Conservation (phyloP, 2,113 vertebrate genomes). For the Psophia crepitans region DNA sequence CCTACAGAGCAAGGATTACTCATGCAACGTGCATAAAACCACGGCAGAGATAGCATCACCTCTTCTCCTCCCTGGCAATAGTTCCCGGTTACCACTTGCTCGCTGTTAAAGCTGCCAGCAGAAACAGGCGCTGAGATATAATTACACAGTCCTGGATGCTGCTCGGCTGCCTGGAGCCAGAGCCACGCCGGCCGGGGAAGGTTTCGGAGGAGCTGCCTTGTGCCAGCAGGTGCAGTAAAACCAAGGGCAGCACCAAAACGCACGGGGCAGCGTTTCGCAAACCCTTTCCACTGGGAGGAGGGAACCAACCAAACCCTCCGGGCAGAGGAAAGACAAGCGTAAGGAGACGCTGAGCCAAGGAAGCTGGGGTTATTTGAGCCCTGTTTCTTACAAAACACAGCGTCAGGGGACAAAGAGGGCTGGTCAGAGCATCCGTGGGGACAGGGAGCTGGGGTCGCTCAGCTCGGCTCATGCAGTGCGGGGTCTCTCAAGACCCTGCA, state of each 20-base stretch:
- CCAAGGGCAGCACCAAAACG: too few species aligned
- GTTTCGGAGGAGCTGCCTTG: neutral
- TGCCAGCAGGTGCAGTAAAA: neutral
- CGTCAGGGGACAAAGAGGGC: neutral
- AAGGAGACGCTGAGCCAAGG: neutral
- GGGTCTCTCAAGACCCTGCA: neutral
- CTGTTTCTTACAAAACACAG: neutral
- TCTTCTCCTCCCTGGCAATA: neutral
- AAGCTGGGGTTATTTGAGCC: neutral
- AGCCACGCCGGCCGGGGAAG: neutral
- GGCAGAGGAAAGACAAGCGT: neutral
- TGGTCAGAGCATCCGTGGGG: neutral
- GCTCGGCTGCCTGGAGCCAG: neutral
- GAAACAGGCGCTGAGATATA: neutral
- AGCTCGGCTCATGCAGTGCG: rapidly evolving
- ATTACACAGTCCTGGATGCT: neutral
- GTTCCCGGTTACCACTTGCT: neutral
- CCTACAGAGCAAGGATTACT: neutral
- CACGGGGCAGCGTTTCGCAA: neutral
- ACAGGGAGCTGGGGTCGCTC: neutral
- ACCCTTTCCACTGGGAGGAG: neutral
- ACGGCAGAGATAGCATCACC: neutral
- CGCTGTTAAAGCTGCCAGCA: neutral
- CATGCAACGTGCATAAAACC: neutral
- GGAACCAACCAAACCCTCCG: neutral